phyloP scores from a whole-genome alignment of 2,113 vertebrate genomes.

The Myotis davidii region DNA sequence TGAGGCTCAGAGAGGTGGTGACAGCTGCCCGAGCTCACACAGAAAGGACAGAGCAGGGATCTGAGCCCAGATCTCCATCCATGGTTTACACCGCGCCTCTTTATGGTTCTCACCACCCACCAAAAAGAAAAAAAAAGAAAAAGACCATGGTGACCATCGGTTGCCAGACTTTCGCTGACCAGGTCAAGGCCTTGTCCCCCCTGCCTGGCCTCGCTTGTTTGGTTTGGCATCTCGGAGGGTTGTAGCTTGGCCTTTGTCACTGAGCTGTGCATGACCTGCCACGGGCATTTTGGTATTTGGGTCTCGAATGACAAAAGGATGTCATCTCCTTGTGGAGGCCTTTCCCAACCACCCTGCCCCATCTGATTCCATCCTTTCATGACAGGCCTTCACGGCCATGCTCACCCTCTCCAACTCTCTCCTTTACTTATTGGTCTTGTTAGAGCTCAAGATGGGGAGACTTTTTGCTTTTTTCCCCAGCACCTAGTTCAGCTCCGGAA shows the following conservation, averaged over 20 bases:
- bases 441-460: not conserved
- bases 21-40: not conserved
- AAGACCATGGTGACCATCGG: accelerated
- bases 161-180: not conserved
- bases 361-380: accelerated
- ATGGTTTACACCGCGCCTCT: not conserved
- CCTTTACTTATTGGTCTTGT: not conserved
- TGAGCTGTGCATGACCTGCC: not conserved
- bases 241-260: not conserved
- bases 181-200: not conserved
- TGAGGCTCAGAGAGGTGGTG: not conserved
- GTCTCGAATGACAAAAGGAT: not conserved
- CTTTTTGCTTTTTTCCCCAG: not conserved
- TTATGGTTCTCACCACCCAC: not conserved
- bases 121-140: not conserved
- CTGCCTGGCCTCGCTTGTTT: not conserved
- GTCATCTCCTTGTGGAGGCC: not conserved
- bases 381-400: not conserved
- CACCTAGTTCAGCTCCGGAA: not conserved
- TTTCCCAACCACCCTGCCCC: not conserved
- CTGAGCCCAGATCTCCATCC: not conserved
- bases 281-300: not conserved
- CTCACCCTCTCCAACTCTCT: not conserved
- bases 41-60: not conserved
- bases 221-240: not conserved